Evolutionary conservation across 2,797 vertebrate genomes (phyloP).

Genomic region (Clarias pachynema): DNA sequence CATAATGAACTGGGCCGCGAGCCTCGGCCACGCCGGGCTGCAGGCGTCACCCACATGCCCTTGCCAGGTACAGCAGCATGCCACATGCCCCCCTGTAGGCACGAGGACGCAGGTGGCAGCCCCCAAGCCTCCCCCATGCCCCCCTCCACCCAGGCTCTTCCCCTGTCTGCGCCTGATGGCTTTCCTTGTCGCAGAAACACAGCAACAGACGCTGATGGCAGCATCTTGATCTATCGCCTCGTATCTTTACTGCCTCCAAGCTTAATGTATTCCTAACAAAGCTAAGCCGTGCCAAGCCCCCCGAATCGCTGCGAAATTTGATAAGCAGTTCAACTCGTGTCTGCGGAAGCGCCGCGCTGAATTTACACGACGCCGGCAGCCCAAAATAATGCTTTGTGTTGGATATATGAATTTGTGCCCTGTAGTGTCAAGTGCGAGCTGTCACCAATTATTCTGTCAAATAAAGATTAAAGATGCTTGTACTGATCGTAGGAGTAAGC

Average conservation of each 20-base stretch:
- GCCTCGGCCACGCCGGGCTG: constrained; percentile 36
- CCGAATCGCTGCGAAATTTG: constrained; percentile 61
- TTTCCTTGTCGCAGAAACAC: constrained; percentile 36
- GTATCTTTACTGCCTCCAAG: constrained; percentile 61
- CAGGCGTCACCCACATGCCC: constrained; percentile 57
- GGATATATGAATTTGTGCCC: constrained; percentile 54
- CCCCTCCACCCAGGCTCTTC: constrained; percentile 64
- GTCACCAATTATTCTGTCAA: constrained; percentile 56
- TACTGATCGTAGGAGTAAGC: constrained; percentile 43
- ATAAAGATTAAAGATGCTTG: constrained; percentile 60
- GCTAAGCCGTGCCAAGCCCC: constrained; percentile 64
- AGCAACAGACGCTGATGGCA: constrained; percentile 56
- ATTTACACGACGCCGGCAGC: constrained; percentile 57
- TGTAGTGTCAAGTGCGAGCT: constrained; percentile 49
- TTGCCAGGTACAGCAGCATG: constrained; percentile 58
- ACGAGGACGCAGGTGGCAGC: constrained; percentile 75
- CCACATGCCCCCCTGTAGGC: constrained; percentile 39
- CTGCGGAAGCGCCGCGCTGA: constrained; percentile 55
- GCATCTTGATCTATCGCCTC: constrained; percentile 68
- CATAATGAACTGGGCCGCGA: constrained; percentile 77
- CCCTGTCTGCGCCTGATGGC: constrained; percentile 65
- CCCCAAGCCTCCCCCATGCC: constrained; percentile 71
- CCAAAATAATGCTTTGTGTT: constrained; percentile 47
- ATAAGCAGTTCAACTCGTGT: constrained; percentile 65
- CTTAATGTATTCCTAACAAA: constrained; percentile 68